Evolutionary conservation across 1,140 invertebrate genomes (phyloP), one percentile per base, ranked within the genome.

Genomic region (Orius laevigatus): DNA sequence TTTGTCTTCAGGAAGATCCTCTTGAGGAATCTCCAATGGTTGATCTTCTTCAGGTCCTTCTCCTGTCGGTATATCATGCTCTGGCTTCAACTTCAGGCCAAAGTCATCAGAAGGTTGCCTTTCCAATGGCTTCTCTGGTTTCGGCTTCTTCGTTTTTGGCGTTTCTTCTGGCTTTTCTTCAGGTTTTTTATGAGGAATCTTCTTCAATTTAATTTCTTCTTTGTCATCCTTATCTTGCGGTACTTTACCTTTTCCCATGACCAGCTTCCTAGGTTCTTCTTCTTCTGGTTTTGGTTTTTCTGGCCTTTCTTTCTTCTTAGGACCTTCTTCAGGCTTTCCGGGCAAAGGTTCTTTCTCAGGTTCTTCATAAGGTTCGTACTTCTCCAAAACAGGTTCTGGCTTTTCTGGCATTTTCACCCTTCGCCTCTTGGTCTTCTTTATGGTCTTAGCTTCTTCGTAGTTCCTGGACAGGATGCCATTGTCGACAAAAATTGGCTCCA

Each of bases 381-480:
- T 69, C 53, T 75, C 69, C 55, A 75, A 59, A 49, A 69, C 66
- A 1, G 48, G 14, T 44, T 56, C 49, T 15, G 44, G 45, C 32
- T 61, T 62, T 34, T 69, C 60, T 42, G 70, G 63, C 33, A 70
- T 39, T 52, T 70, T 70, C 0, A 57, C 51, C 36, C 61, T 64
- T 25, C 65, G 67, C 1, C 56, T 53, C 59, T 76, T 80, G 45
- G 67, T 74, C 61, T 74, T 78, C 3, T 70, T 51, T 12, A 77
- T 53, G 62, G 75, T 71, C 35, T 71, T 57, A 2, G 78, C 77
- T 65, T 81, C 79, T 61, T 75, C 70, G 0, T 76, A 64, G 62
- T 79, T 82, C 63, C 79, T 66, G 1, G 77, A 80, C 14, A 82
- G 53, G 50, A 76, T 70, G 19, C 79, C 79, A 57, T 69, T 66